Evolutionary conservation across 2,888 invertebrate genomes (phyloP).

Genomic region (Campaea margaritaria): DNA sequence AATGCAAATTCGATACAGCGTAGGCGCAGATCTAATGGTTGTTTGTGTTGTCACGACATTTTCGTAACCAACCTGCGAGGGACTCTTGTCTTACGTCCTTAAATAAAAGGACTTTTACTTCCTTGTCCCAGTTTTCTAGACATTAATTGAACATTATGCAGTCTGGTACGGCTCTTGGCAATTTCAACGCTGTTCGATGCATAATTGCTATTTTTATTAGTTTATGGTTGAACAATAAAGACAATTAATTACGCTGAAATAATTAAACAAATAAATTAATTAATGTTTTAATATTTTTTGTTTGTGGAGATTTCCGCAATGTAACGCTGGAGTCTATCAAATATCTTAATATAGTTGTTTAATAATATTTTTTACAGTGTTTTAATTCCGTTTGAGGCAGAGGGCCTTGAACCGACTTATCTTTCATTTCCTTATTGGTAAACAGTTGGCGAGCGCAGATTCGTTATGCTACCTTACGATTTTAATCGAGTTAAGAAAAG

Average conservation of each 20-base stretch:
- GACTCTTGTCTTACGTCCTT: constrained; percentile 58
- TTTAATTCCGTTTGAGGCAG: constrained; percentile 54
- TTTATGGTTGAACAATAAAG: constrained; percentile 23
- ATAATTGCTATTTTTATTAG: constrained; percentile 25
- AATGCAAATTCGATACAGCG: constrained; percentile 61
- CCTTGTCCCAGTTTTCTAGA: constrained; percentile 61
- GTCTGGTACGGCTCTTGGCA: constrained; percentile 45
- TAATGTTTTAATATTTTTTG: too few relatives aligned
- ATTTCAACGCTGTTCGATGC: constrained; percentile 41
- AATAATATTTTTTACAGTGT: constrained; percentile 48
- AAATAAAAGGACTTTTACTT: constrained; percentile 74
- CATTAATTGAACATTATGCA: constrained; percentile 65
- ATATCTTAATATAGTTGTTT: too few relatives aligned
- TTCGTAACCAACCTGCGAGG: constrained; percentile 58
- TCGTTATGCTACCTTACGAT: constrained; percentile 43
- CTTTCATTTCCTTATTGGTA: constrained; percentile 77
- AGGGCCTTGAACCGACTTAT: constrained; percentile 65
- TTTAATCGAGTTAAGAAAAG: constrained; percentile 32
- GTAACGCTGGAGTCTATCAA: too few relatives aligned
- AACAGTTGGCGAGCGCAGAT: constrained; percentile 46
- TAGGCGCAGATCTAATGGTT: constrained; percentile 33
- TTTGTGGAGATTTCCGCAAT: too few relatives aligned
- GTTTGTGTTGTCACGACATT: constrained; percentile 45
- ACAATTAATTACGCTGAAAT: too few relatives aligned
- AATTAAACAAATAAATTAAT: too few relatives aligned